These are phyloP conservation scores for Linyphia triangularis DNA, from an alignment of 2,888 invertebrate species.

Conservation along the genomic window DNA sequence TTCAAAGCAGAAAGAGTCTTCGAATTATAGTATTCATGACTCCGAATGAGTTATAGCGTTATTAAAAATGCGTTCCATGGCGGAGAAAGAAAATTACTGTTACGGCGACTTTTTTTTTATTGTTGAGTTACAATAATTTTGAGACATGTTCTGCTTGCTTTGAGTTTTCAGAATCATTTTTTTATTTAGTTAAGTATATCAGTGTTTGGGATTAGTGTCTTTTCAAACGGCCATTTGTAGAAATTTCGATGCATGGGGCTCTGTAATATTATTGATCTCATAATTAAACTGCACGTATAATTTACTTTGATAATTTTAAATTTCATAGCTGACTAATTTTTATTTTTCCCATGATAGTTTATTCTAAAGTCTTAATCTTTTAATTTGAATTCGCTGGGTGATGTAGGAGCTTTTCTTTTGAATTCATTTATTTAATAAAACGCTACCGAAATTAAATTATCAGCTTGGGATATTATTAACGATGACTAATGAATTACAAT, in stretches of 20 bases:
- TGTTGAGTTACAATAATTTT: constrained; percentile 15
- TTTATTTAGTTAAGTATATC: neutral
- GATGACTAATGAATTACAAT: no score
- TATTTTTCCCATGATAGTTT: no score
- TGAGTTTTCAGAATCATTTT: neutral
- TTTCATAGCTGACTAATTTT: no score
- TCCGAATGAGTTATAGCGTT: constrained; percentile 53
- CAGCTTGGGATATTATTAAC: no score
- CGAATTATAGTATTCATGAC: constrained; percentile 52
- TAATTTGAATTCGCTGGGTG: no score
- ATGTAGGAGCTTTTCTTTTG: no score
- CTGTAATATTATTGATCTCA: no score
- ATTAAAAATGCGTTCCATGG: constrained; percentile 36
- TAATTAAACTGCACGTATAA: no score
- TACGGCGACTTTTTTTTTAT: constrained; percentile 8
- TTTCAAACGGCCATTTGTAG: neutral
- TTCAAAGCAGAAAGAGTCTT: constrained; percentile 42
- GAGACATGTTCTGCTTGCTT: constrained; percentile 9
- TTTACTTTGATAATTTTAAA: no score
- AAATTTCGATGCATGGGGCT: neutral
- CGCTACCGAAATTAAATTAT: no score
- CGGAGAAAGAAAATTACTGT: neutral
- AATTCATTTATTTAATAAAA: no score
- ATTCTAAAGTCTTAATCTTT: no score
- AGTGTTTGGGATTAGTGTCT: neutral